Base-by-base conservation (phyloP, 2,797 vertebrate species). In the Lycodopsis pacificus region DNA sequence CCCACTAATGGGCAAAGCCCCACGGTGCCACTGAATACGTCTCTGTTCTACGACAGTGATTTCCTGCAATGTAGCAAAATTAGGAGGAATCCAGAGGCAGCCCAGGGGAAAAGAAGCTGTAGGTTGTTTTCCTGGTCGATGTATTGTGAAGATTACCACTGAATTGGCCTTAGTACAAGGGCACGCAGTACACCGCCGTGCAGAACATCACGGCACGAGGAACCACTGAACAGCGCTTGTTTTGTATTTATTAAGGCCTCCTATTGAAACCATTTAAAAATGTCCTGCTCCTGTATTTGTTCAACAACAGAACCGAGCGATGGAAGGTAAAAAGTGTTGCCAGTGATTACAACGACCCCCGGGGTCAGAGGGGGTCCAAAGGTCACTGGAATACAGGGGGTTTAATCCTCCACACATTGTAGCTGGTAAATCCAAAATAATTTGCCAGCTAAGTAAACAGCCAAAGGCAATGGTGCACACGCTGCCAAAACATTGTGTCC, bases 1-100 rank as follows among this genome's bases (percentile, higher is more conserved):
- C 82, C 80, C 77, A 77, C 89, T 91, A 93, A 94, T 89, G 86
- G 88, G 62, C 66, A 77, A 90, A 91, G 77, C 57, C 90, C 89
- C 38, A 46, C 9, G 84, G 90, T 85, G 71, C 86, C 54, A 42
- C 77, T 79, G 84, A 92, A 89, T 85, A 83, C 76, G 76, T 77
- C 71, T 76, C 68, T 86, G 84, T 89, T 93, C 91, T 87, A 83
- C 62, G 88, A 91, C 80, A 75, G 69, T 87, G 89, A 88, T 89
- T 93, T 91, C 72, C 68, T 66, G 83, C 89, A 92, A 86, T 88
- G 86, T 85, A 82, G 73, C 46, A 65, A 90, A 90, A 88, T 90
- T 86, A 88, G 80, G 56, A 82, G 46, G 69, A 81, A 70, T 81
- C 77, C 73, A 63, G 49, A 15, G 61, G 63, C 57, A 48, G 71